Conservation (phyloP, 1,140 invertebrate genomes). For the Drosophila melanogaster region Release_6_plus_ISO1_MT NC_004354.4:6356001-6356500, state of each 20-base stretch:
- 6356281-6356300: constrained; percentile 20
- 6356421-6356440: constrained; percentile 15
- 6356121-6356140: constrained; percentile 33
- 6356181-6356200: constrained; percentile 33
- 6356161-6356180: constrained; percentile 53
- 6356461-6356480: constrained; percentile 45
- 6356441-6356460: constrained; percentile 31
- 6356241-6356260: constrained; percentile 17
- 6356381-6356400: background rate
- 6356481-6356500: constrained; percentile 23
- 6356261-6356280: constrained; percentile 27
- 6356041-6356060: background rate
- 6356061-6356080: constrained; percentile 44
- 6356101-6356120: constrained; percentile 38
- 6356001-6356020: constrained; percentile 2
- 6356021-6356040: no score
- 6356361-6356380: no score
- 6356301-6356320: constrained; percentile 4
- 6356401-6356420: background rate
- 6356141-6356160: constrained; percentile 27
- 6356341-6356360: no score
- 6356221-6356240: background rate
- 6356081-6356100: constrained; percentile 47
- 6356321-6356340: background rate
- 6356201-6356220: background rate